Conservation (phyloP, 2,888 invertebrate species). For the Chrysolina americana region DNA sequence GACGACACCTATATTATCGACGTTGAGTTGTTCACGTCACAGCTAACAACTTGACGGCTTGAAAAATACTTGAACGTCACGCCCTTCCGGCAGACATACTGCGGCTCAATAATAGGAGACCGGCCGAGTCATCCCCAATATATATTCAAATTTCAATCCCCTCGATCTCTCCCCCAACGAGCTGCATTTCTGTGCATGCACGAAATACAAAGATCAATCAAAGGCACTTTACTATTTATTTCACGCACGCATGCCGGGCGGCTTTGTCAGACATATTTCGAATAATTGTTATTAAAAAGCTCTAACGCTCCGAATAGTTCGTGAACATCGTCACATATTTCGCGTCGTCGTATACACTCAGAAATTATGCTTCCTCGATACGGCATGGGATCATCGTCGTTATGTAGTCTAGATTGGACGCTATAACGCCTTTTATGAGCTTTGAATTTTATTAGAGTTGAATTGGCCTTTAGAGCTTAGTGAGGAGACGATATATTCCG, state of each 20-base stretch:
- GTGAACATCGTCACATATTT: background rate
- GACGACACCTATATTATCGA: background rate
- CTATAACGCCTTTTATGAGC: constrained; percentile 10
- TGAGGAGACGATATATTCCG: constrained; percentile 5
- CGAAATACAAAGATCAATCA: constrained; percentile 66
- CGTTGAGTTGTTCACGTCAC: constrained; percentile 29
- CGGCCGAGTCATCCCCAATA: constrained; percentile 65
- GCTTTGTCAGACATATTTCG: constrained; percentile 34
- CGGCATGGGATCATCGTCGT: constrained; percentile 1
- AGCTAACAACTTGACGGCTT: constrained; percentile 41
- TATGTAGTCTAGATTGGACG: constrained; percentile 8
- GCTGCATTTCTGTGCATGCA: constrained; percentile 65
- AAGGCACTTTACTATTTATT: constrained; percentile 55
- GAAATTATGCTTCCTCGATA: background rate
- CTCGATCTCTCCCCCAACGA: constrained; percentile 54
- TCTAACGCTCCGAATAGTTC: constrained; percentile 21
- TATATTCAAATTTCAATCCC: constrained; percentile 68
- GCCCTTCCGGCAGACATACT: constrained; percentile 44
- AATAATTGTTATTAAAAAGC: constrained; percentile 39
- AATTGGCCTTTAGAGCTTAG: constrained; percentile 12
- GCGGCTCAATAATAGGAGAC: constrained; percentile 54
- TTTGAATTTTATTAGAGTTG: constrained; percentile 16
- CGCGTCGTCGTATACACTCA: too few relatives aligned
- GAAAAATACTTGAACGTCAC: constrained; percentile 53
- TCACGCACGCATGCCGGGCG: constrained; percentile 46